Evolutionary conservation across 2,888 invertebrate genomes (phyloP).

Genomic region (Geophilus truncorum): DNA sequence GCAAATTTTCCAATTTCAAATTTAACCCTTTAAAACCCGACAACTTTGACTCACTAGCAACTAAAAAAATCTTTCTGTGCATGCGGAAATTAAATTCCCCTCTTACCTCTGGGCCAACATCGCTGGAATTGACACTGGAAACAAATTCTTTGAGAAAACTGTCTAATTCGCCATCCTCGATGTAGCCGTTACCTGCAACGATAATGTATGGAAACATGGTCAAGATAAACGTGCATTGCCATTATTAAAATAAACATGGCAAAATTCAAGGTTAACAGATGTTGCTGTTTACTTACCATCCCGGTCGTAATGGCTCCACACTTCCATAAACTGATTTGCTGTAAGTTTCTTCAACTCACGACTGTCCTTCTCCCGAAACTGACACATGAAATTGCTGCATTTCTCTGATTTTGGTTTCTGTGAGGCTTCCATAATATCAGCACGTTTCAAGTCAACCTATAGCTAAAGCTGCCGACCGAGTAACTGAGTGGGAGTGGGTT

Average conservation of each 20-base stretch:
- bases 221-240: not conserved
- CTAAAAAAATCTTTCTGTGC: not conserved
- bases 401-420: slow-evolving; percentile 31
- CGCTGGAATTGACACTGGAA: slow-evolving; percentile 78
- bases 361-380: slow-evolving; percentile 83
- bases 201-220: not conserved
- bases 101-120: slow-evolving; percentile 77
- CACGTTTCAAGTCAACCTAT: not conserved
- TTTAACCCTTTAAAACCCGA: not conserved
- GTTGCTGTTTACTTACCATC: slow-evolving; percentile 63
- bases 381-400: slow-evolving; percentile 76
- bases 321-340: slow-evolving; percentile 91
- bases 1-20: not conserved
- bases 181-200: slow-evolving; percentile 79
- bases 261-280: not conserved
- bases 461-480: not conserved
- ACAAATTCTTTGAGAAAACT: slow-evolving; percentile 86
- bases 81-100: not conserved
- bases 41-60: not conserved
- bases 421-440: not conserved
- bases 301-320: slow-evolving; percentile 93
- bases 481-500: not conserved
- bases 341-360: slow-evolving; percentile 82
- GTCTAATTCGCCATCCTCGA: slow-evolving; percentile 87
- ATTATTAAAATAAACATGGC: not conserved